Percentiles rank a stretch among this genome's conserved stretches.
phyloP scores from a whole-genome alignment of 2,888 invertebrate species.

The Synergus itoensis region DNA sequence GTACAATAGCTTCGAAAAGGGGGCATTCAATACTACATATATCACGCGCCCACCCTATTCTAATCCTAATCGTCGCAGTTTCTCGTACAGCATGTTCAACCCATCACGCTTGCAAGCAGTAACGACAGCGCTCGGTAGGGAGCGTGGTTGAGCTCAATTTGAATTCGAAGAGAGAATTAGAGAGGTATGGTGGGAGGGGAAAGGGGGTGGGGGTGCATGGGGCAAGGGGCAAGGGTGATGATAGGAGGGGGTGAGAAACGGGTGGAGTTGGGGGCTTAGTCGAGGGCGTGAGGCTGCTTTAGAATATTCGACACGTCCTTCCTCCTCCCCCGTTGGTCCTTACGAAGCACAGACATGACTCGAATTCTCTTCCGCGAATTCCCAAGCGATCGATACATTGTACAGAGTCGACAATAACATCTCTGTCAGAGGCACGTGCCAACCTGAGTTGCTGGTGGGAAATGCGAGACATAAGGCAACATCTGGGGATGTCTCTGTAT shows the following conservation, averaged over 20 bases:
- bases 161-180: constrained; percentile 42
- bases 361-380: constrained; percentile 40
- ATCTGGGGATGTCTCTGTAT: too few species aligned
- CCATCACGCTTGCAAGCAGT: constrained; percentile 34
- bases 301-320: constrained; percentile 42
- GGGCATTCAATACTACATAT: constrained; percentile 32
- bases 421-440: constrained; percentile 41
- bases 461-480: background rate
- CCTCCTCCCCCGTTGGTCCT: constrained; percentile 35
- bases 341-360: constrained; percentile 41
- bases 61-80: constrained; percentile 39
- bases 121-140: constrained; percentile 29
- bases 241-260: constrained; percentile 1
- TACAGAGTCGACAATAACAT: constrained; percentile 42
- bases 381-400: constrained; percentile 42
- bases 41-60: constrained; percentile 19
- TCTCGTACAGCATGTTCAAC: constrained; percentile 26
- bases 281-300: constrained; percentile 22
- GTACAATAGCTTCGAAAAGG: constrained; percentile 1
- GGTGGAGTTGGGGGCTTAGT: background rate
- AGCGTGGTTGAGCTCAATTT: constrained; percentile 35
- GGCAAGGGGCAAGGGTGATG: background rate
- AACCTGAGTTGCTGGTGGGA: background rate
- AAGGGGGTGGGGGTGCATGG: background rate
- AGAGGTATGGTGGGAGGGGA: background rate